phyloP scores from a whole-genome alignment of 2,888 invertebrate genomes.

The Phytoseiulus persimilis region DNA sequence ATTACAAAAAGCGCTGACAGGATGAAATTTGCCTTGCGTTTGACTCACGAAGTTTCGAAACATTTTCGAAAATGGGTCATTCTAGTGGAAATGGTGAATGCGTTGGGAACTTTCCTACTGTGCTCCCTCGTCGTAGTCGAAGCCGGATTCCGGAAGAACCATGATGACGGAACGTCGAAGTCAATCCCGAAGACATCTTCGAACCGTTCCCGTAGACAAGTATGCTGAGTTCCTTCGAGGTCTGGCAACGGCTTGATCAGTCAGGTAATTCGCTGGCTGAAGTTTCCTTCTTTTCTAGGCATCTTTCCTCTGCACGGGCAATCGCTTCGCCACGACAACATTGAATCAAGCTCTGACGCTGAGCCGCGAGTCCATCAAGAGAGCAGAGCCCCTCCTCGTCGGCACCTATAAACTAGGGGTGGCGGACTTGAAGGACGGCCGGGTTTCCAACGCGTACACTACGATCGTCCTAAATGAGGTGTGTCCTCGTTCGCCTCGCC shows the following conservation, averaged over 20 bases:
- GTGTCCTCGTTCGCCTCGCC: no score
- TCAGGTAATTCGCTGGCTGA: neutral
- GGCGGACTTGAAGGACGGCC: neutral
- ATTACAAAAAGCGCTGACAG: neutral
- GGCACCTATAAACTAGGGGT: neutral
- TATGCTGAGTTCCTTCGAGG: neutral
- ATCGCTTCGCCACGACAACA: neutral
- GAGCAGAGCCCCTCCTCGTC: neutral
- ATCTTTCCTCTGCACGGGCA: conserved; percentile 12
- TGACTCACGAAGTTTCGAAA: neutral
- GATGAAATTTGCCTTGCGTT: neutral
- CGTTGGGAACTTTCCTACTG: neutral
- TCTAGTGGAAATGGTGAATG: neutral
- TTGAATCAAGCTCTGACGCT: neutral
- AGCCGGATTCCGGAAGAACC: neutral
- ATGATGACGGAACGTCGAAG: neutral
- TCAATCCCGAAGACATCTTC: neutral
- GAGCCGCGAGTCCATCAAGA: conserved; percentile 8
- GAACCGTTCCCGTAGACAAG: neutral
- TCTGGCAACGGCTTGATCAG: no score
- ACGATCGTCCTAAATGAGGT: neutral
- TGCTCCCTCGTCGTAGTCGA: neutral
- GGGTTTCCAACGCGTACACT: neutral
- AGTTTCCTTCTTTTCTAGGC: neutral
- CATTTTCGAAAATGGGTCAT: neutral